These are phyloP conservation scores for Ophthalmolycus amberensis DNA, from an alignment of 2,113 vertebrate genomes.

Conservation along the genomic window DNA sequence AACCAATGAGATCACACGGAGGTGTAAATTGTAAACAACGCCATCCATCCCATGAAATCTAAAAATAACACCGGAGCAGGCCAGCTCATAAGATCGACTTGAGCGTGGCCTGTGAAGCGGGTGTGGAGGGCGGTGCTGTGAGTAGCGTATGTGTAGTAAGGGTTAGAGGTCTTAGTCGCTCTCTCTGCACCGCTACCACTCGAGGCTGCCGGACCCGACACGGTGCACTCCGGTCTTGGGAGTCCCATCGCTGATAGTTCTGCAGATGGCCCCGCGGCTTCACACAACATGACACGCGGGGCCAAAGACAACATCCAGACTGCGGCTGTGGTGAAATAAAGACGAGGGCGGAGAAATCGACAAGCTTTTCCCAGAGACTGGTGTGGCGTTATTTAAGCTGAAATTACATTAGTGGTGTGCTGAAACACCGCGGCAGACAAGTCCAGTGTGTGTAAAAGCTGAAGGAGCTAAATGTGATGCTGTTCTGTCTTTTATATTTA, in stretches of 20 bases:
- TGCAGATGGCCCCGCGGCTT: constrained; percentile 68
- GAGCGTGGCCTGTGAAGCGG: no score
- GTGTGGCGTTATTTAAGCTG: neutral
- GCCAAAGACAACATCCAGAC: constrained; percentile 67
- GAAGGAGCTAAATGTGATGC: neutral
- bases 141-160: no score
- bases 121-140: constrained; percentile 4
- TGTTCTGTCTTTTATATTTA: constrained; percentile 6
- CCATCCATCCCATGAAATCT: constrained; percentile 16
- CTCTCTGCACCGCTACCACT: neutral
- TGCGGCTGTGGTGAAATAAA: constrained; percentile 56
- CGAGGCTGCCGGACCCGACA: constrained; percentile 7
- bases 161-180: constrained; percentile 11
- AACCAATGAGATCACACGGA: constrained; percentile 48
- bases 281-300: constrained; percentile 52
- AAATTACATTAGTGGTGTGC: constrained; percentile 26
- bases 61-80: constrained; percentile 4
- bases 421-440: constrained; percentile 20
- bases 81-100: neutral
- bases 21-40: constrained; percentile 53
- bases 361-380: constrained; percentile 12
- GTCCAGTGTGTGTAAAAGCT: constrained; percentile 30
- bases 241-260: constrained; percentile 57
- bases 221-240: constrained; percentile 1
- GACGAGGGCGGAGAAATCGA: constrained; percentile 45